Evolutionary conservation across 2,888 invertebrate species (phyloP).

Genomic region (Rhingia campestris): DNA sequence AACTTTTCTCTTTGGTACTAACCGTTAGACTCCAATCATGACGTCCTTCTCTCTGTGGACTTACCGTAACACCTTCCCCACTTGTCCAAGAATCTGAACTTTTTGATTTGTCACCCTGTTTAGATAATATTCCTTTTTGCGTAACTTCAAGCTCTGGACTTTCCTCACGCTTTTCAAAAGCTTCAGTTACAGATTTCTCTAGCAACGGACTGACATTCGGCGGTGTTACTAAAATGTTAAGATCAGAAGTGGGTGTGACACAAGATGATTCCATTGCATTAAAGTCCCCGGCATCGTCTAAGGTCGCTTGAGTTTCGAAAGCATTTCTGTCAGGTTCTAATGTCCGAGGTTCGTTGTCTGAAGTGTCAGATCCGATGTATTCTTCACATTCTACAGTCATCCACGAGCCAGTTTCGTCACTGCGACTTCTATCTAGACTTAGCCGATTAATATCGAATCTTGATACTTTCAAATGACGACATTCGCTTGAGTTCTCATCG

Average conservation of each 20-base stretch:
- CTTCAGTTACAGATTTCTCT: conserved; percentile 83
- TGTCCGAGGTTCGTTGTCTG: conserved; percentile 84
- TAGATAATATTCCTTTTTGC: conserved; percentile 85
- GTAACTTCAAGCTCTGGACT: conserved; percentile 81
- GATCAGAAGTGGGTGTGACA: conserved; percentile 80
- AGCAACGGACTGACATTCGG: conserved; percentile 86
- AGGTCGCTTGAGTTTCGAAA: conserved; percentile 85
- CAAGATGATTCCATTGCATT: conserved; percentile 82
- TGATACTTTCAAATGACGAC: conserved; percentile 80
- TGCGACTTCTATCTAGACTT: conserved; percentile 84
- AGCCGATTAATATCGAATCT: conserved; percentile 80
- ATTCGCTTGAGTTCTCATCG: conserved; percentile 78
- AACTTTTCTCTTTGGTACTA: conserved; percentile 85
- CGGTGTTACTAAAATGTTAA: conserved; percentile 85
- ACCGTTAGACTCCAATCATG: conserved; percentile 83
- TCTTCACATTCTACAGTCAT: conserved; percentile 88
- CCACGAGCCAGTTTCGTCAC: conserved; percentile 88
- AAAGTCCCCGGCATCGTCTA: conserved; percentile 85
- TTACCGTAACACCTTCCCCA: conserved; percentile 87
- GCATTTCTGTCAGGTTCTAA: conserved; percentile 81
- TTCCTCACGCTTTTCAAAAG: conserved; percentile 78
- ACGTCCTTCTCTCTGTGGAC: conserved; percentile 84
- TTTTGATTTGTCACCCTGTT: conserved; percentile 85
- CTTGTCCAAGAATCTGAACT: conserved; percentile 93
- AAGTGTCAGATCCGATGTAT: conserved; percentile 86